A percentile compares a stretch with the other conserved stretches of the same genome.
These are phyloP conservation scores for Mastacembelus armatus DNA, from an alignment of 2,797 vertebrate species.

Conservation along the genomic window DNA sequence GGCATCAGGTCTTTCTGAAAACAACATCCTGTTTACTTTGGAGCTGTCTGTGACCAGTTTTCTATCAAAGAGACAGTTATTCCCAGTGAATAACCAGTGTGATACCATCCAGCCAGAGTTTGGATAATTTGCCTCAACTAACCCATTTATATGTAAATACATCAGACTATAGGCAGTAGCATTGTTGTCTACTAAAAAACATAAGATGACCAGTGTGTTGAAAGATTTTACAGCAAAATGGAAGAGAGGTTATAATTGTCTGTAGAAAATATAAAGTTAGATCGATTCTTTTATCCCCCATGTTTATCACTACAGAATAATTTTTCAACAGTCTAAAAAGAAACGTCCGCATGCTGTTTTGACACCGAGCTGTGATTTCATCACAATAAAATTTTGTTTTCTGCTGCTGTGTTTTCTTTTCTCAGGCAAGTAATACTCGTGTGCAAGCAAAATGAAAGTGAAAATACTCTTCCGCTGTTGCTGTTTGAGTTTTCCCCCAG, in stretches of 20 bases:
- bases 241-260: too few species aligned
- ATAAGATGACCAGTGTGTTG: too few species aligned
- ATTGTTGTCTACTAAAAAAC: too few species aligned
- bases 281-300: not conserved
- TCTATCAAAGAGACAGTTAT: too few species aligned
- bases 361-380: slow-evolving; percentile 5
- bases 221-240: too few species aligned
- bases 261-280: not conserved
- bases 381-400: slow-evolving; percentile 27
- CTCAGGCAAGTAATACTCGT: not conserved
- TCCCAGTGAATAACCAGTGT: too few species aligned
- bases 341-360: slow-evolving; percentile 11
- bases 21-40: not conserved
- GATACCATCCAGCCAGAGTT: not conserved
- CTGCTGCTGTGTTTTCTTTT: not conserved
- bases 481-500: slow-evolving; percentile 34
- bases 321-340: not conserved
- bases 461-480: slow-evolving; percentile 17
- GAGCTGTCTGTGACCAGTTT: too few species aligned
- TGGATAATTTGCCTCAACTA: not conserved
- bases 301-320: not conserved
- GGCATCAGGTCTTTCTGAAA: too few species aligned
- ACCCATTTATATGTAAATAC: not conserved
- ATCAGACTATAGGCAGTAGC: too few species aligned
- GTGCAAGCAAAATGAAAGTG: slow-evolving; percentile 21